Evolutionary conservation across 2,888 invertebrate genomes (phyloP).

Genomic region (Dicyrtoma fusca): DNA sequence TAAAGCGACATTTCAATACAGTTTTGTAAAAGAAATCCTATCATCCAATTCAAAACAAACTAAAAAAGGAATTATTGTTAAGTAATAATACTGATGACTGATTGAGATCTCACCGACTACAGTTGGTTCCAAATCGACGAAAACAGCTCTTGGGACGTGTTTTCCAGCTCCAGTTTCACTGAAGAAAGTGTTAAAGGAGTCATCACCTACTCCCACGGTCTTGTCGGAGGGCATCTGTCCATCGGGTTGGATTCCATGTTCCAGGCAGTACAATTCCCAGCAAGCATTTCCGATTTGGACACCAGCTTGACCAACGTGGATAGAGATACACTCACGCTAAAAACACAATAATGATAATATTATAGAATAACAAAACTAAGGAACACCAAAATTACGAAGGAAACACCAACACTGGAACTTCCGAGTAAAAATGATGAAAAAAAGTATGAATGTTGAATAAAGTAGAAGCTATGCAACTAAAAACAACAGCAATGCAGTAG

Average conservation of each 20-base stretch:
- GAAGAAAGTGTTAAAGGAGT: conserved; percentile 64
- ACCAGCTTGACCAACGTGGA: conserved; percentile 81
- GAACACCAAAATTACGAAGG: too few species aligned
- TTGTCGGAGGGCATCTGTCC: conserved; percentile 87
- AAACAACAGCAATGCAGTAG: too few species aligned
- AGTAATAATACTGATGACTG: too few species aligned
- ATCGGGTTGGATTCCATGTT: conserved; percentile 66
- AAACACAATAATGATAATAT: background rate
- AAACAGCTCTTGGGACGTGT: conserved; percentile 67
- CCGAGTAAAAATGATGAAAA: too few species aligned
- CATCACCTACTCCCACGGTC: conserved; percentile 68
- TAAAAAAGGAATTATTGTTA: too few species aligned
- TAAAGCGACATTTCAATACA: too few species aligned
- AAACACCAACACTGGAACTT: too few species aligned
- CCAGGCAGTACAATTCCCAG: conserved; percentile 82
- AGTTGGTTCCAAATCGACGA: conserved; percentile 69
- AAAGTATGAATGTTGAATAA: too few species aligned
- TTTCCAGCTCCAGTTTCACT: conserved; percentile 67
- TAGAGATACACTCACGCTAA: conserved; percentile 60
- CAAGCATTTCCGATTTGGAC: conserved; percentile 83
- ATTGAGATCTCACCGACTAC: conserved; percentile 64
- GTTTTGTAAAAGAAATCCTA: too few species aligned
- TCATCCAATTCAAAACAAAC: too few species aligned
- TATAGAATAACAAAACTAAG: background rate
- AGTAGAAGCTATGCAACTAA: too few species aligned